Evolutionary conservation across 2,888 invertebrate genomes (phyloP).

Genomic region (Drosophila aldrichi): DNA sequence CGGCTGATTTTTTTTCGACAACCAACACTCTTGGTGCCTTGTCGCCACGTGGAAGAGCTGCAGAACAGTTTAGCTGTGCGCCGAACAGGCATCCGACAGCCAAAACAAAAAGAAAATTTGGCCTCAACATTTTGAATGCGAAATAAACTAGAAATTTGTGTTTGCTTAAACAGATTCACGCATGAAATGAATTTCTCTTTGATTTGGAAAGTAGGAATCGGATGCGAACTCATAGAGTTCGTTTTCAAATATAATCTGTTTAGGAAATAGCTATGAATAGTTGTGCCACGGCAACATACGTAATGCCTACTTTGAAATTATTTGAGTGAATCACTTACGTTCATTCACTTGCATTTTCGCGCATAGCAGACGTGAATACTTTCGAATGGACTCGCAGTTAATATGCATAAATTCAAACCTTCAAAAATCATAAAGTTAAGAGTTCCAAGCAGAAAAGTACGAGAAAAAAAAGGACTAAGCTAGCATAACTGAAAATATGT

Average conservation of each 20-base stretch:
- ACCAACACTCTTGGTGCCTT: no score
- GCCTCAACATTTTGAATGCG: slow-evolving; percentile 17
- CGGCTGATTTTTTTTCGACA: no score
- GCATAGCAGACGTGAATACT: background rate
- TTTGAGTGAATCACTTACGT: background rate
- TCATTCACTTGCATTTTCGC: background rate
- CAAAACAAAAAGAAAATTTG: slow-evolving; percentile 23
- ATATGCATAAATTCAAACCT: background rate
- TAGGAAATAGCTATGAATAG: no score
- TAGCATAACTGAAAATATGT: no score
- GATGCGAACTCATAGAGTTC: slow-evolving; percentile 1
- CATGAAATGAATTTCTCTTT: background rate
- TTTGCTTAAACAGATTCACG: background rate
- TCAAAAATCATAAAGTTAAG: background rate
- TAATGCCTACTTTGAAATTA: slow-evolving; percentile 7
- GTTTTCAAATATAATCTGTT: slow-evolving; percentile 2
- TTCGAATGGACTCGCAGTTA: background rate
- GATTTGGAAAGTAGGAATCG: slow-evolving; percentile 3
- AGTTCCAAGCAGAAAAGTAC: no score
- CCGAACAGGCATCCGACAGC: slow-evolving; percentile 5
- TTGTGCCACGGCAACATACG: background rate
- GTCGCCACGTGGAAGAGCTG: slow-evolving; percentile 3
- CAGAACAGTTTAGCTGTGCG: background rate
- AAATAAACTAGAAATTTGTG: slow-evolving; percentile 26
- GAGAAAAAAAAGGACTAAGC: no score